These are phyloP conservation scores for Microcebus murinus DNA, from an alignment of 2,113 vertebrate genomes.

Conservation along the genomic window DNA sequence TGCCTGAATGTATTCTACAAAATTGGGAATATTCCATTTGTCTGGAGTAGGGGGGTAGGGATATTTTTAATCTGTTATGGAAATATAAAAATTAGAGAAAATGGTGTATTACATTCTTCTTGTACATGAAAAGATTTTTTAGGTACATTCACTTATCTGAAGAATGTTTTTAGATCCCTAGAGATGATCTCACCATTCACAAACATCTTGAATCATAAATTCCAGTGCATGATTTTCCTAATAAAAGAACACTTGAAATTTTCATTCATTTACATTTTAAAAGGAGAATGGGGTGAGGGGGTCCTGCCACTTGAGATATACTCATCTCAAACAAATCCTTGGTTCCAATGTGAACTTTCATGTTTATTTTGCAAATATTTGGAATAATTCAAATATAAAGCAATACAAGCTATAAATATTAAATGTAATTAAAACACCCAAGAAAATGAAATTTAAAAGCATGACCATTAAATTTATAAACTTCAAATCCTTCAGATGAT, in stretches of 20 bases:
- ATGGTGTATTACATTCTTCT: neutral
- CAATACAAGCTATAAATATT: neutral
- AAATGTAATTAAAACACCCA: neutral
- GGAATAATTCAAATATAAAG: slow-evolving; percentile 51
- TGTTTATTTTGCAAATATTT: slow-evolving; percentile 50
- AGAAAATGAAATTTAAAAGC: slow-evolving; percentile 59
- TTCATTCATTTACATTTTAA: slow-evolving; percentile 13
- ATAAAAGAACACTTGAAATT: slow-evolving; percentile 10
- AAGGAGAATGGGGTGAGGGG: neutral
- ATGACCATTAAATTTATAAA: slow-evolving; percentile 54
- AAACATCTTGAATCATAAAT: slow-evolving; percentile 37
- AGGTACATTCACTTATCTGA: slow-evolving; percentile 9
- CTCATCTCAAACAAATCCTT: neutral
- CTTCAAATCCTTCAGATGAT: slow-evolving; percentile 51
- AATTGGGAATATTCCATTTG: neutral
- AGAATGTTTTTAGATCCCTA: slow-evolving; percentile 32
- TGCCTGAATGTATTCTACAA: neutral
- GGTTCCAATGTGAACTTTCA: neutral
- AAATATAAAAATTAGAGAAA: neutral
- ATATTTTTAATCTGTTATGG: neutral
- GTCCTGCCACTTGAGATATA: neutral
- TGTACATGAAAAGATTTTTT: neutral
- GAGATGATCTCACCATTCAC: slow-evolving; percentile 4
- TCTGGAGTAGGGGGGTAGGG: neutral
- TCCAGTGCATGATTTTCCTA: neutral